These are phyloP conservation scores for Pimephales promelas DNA, from an alignment of 2,113 vertebrate species.

Conservation along the genomic window DNA sequence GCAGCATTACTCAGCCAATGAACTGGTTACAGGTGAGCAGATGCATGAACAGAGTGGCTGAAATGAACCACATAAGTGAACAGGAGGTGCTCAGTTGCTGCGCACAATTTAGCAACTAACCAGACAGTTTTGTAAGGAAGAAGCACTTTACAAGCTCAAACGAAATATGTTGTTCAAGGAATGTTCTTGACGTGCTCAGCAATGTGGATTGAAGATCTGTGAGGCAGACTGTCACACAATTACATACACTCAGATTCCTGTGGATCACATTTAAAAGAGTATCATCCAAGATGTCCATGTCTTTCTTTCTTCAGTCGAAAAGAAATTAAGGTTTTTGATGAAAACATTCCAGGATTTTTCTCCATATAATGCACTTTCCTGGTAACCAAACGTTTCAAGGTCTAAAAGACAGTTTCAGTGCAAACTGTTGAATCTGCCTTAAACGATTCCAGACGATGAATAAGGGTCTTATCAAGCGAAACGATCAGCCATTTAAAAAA, in stretches of 20 bases:
- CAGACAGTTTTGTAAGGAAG: background rate
- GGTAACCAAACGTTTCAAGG: too few species aligned
- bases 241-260: constrained; percentile 46
- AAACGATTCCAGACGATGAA: too few species aligned
- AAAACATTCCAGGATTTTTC: too few species aligned
- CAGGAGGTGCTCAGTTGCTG: background rate
- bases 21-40: constrained; percentile 30
- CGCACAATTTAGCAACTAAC: constrained; percentile 29
- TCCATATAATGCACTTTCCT: too few species aligned
- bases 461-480: too few species aligned
- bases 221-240: constrained; percentile 50
- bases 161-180: background rate
- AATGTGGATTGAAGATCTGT: background rate
- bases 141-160: background rate
- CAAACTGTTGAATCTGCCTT: too few species aligned
- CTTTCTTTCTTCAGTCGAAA: too few species aligned
- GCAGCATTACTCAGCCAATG: constrained; percentile 17
- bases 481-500: too few species aligned
- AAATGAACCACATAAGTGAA: constrained; percentile 31
- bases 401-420: too few species aligned
- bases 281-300: too few species aligned
- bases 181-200: constrained; percentile 13
- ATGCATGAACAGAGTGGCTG: background rate
- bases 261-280: constrained; percentile 56
- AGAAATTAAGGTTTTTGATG: too few species aligned